These are phyloP conservation scores for Gallirallus australis DNA, from an alignment of 2,797 vertebrate genomes.

Conservation along the genomic window DNA sequence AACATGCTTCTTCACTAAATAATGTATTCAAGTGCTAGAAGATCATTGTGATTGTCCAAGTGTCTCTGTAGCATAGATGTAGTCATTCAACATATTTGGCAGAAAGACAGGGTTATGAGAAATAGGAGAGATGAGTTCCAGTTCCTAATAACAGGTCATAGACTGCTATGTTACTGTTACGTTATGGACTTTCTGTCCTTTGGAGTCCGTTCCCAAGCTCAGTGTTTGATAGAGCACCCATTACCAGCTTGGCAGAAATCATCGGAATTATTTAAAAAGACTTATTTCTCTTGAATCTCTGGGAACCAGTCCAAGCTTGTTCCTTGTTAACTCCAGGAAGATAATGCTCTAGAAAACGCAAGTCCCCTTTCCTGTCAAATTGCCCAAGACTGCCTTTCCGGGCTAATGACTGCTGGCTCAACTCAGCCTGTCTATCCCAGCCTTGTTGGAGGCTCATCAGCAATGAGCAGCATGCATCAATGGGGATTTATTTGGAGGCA, in stretches of 20 bases:
- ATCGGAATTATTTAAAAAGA: neutral
- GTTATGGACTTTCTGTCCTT: neutral
- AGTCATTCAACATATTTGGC: neutral
- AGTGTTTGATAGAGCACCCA: neutral
- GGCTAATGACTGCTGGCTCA: neutral
- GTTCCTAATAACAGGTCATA: neutral
- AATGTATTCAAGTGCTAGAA: neutral
- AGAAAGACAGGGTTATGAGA: neutral
- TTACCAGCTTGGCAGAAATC: neutral
- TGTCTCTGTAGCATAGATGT: neutral
- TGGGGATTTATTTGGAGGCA: neutral
- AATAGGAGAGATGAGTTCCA: neutral
- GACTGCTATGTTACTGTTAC: too few relatives aligned
- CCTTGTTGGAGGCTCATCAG: neutral
- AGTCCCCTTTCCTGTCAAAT: neutral
- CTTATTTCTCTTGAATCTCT: neutral
- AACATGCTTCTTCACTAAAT: neutral
- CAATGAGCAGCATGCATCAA: neutral
- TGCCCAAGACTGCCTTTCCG: neutral
- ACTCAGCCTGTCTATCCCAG: neutral
- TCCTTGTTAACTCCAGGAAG: neutral
- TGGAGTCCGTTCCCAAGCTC: neutral
- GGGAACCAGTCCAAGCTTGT: neutral
- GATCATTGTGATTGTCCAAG: neutral
- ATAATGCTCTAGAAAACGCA: neutral